Base-by-base conservation (phyloP, 2,888 invertebrate species). In the Oscheius sp. region DNA sequence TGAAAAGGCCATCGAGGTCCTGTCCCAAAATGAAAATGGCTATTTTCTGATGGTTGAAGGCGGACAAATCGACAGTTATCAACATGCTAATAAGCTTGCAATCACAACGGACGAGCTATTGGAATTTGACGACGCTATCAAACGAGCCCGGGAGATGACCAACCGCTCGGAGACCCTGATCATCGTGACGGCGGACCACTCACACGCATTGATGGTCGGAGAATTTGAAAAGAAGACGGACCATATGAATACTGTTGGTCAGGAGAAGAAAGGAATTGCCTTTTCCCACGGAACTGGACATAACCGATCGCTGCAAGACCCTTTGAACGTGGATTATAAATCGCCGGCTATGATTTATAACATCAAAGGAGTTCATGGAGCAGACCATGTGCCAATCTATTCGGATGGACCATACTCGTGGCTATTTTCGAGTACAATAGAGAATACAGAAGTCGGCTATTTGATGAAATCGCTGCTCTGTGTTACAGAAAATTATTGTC, bases 141-240 rank as follows among this genome's bases (percentile, higher is more conserved):
- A 58, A 27, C n/a, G n/a, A 13, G 61, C 61, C n/a, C 41, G 63
- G 45, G 63, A 63, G n/a, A 63, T 63, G 63, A 63, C 63, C 13
- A 63, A 41, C 41, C 21, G 35, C 1, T n/a, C 35, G n/a, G 63
- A 63, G 43, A 63, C 63, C 7, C n/a, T 63, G 41, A 63, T 63
- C 45, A 63, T 63, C 45, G 63, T 63, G 43, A 43, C 45, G 43
- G 63, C 63, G 2, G 45, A 63, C 16, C 63, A 63, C 23, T 63
- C 63, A 5, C 63, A 63, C 21, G n/a, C 63, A 2, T n/a, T 63
- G n/a, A 41, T 16, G 3, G 16, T 63, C 12, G 21, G 21, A n/a
- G 63, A 41, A n/a, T 63, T 41, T 23, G n/a, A 29, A 1, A 25
- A 9, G 25, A 58, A 58, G 58, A 58, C 21, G n/a, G 29, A 9